phyloP scores from a whole-genome alignment of 2,888 invertebrate genomes.

The Euplexia lucipara region DNA sequence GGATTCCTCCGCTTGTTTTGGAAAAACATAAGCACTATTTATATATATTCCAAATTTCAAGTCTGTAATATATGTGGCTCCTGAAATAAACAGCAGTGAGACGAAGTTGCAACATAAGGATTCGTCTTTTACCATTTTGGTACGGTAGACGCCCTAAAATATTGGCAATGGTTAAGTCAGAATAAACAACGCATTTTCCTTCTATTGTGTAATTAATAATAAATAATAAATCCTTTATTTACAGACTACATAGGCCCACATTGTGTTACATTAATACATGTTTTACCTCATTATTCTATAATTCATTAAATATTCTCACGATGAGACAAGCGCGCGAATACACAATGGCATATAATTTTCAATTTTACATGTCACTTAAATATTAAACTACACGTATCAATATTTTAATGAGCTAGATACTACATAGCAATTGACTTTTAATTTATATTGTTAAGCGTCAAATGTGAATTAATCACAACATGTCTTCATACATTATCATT shows the following conservation, averaged over 20 bases:
- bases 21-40: too few species aligned
- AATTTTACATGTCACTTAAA: conserved; percentile 8
- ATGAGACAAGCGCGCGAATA: conserved; percentile 9
- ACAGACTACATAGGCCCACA: too few species aligned
- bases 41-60: too few species aligned
- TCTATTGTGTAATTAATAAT: conserved; percentile 3
- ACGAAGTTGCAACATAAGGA: too few species aligned
- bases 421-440: conserved; percentile 16
- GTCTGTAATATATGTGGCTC: too few species aligned
- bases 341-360: conserved; percentile 1
- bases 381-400: conserved; percentile 11
- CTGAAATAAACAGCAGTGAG: too few species aligned
- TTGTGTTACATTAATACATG: too few species aligned
- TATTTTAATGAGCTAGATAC: conserved; percentile 8
- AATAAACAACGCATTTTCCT: conserved; percentile 26
- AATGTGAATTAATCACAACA: conserved; percentile 24
- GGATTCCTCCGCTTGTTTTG: too few species aligned
- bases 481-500: conserved; percentile 19
- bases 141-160: not conserved
- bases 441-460: conserved; percentile 20
- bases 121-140: too few species aligned
- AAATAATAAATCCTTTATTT: too few species aligned
- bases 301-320: conserved; percentile 18
- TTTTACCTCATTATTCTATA: conserved; percentile 2
- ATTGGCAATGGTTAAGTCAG: not conserved